Conservation (phyloP, 2,797 vertebrate genomes). For the Pelodytes ibericus region DNA sequence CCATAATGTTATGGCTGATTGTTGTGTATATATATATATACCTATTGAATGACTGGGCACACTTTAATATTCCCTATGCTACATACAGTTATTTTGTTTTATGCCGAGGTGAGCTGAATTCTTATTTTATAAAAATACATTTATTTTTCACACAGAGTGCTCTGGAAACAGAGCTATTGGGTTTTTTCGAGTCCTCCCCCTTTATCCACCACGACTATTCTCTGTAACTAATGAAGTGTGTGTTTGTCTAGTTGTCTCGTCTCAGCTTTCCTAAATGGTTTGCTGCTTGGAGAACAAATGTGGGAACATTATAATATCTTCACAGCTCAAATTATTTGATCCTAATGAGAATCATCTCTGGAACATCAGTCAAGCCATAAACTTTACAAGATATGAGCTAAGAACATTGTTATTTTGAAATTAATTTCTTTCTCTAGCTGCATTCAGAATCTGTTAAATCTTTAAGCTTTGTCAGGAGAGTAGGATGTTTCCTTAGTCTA, state of each 20-base stretch:
- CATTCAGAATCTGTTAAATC: slow-evolving; percentile 32
- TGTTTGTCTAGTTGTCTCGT: neutral
- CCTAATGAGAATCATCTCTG: neutral
- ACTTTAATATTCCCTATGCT: no score
- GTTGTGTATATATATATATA: no score
- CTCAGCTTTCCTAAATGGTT: neutral
- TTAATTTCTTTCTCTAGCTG: slow-evolving; percentile 8
- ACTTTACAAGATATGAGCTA: slow-evolving; percentile 17
- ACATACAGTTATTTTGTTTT: no score
- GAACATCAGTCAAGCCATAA: neutral
- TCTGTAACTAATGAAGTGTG: neutral
- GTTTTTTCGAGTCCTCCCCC: neutral
- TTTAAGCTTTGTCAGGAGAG: slow-evolving; percentile 3
- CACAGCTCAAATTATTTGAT: neutral
- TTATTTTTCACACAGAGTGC: neutral
- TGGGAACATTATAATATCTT: neutral
- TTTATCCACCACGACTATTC: neutral
- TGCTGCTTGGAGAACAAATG: neutral
- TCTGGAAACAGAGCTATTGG: neutral
- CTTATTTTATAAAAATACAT: neutral
- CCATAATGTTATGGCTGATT: no score
- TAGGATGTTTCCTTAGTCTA: slow-evolving; percentile 6
- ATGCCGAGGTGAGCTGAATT: no score
- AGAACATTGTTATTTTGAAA: slow-evolving; percentile 4
- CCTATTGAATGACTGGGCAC: no score